These are phyloP conservation scores for Metridium senile DNA, from an alignment of 92 coral and sea anemone genomes.

Conservation along the genomic window DNA sequence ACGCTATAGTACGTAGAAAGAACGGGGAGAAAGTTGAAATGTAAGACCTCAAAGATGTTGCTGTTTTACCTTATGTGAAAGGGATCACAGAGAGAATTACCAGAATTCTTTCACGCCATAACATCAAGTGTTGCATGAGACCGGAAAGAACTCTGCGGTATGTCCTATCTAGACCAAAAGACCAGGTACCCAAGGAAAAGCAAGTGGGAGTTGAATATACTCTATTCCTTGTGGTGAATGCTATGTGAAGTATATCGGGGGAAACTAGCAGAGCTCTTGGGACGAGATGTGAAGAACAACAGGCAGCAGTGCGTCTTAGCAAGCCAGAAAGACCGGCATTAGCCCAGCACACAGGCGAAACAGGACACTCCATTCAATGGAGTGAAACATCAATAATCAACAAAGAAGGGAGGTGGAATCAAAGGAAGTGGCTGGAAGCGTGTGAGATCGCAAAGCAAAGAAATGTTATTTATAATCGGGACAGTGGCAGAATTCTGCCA, in stretches of 20 bases:
- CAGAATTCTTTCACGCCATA: not conserved
- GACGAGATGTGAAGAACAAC: not conserved
- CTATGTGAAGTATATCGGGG: not conserved
- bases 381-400: too few species aligned
- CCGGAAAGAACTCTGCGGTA: not conserved
- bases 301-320: not conserved
- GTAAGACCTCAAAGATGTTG: not conserved
- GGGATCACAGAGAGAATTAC: not conserved
- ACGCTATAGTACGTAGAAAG: not conserved
- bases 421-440: too few species aligned
- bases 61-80: not conserved
- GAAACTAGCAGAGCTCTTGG: not conserved
- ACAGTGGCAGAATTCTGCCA: too few species aligned
- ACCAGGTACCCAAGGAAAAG: not conserved
- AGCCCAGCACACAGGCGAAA: too few species aligned
- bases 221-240: not conserved
- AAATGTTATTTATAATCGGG: too few species aligned
- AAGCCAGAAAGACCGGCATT: too few species aligned
- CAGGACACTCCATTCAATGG: too few species aligned
- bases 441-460: too few species aligned
- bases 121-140: not conserved
- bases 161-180: not conserved
- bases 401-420: too few species aligned
- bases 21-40: not conserved
- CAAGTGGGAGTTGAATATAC: not conserved